phyloP scores from a whole-genome alignment of 2,888 invertebrate genomes.

The Cinara cedri region DNA sequence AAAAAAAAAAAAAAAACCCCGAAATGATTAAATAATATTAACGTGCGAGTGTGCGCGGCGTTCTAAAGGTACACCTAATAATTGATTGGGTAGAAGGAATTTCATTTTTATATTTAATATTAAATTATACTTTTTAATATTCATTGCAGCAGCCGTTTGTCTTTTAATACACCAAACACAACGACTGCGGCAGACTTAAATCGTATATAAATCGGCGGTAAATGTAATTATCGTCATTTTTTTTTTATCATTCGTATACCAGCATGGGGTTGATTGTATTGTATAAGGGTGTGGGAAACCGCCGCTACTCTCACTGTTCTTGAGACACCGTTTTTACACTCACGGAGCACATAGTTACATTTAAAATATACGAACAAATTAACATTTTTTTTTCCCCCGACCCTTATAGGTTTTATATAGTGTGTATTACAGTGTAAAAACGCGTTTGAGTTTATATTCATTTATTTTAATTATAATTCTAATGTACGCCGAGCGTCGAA shows the following conservation, averaged over 20 bases:
- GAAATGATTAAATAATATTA: not conserved
- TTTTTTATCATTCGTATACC: conserved; percentile 11
- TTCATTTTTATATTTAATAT: conserved; percentile 6
- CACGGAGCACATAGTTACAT: not conserved
- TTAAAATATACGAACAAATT: conserved; percentile 1
- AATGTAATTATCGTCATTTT: conserved; percentile 43
- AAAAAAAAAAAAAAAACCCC: not conserved
- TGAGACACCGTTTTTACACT: conserved; percentile 2
- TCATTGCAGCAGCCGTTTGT: conserved; percentile 13
- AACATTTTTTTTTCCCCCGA: conserved; percentile 7
- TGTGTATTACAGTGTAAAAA: too few relatives aligned
- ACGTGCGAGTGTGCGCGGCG: not conserved
- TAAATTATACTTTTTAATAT: not conserved
- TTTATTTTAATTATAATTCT: conserved; percentile 27
- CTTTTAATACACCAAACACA: not conserved
- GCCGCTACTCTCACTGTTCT: conserved; percentile 28
- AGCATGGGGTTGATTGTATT: conserved; percentile 51
- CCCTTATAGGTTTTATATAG: too few relatives aligned
- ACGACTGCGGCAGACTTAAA: not conserved
- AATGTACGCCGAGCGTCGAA: not conserved
- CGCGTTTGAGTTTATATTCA: not conserved
- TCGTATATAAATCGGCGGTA: conserved; percentile 16
- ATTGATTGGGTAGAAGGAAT: conserved; percentile 42
- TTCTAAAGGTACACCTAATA: conserved; percentile 7
- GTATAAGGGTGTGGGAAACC: conserved; percentile 46